Percentiles rank a stretch among this genome's conserved stretches.
phyloP scores from a whole-genome alignment of 2,113 vertebrate species.

The Lasiurus borealis region DNA sequence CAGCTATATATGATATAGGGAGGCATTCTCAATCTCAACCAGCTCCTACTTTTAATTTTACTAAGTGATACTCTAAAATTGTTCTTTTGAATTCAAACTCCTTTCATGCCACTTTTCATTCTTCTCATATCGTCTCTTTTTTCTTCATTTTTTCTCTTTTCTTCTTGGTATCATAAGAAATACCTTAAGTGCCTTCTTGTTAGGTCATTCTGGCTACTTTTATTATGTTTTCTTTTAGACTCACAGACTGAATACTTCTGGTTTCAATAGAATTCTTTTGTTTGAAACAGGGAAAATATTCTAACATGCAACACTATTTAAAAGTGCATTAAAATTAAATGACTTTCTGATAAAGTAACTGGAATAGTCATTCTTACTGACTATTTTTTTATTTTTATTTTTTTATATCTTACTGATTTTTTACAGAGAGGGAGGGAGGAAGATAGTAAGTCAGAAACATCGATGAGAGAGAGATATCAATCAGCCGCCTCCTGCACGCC shows the following conservation, averaged over 20 bases:
- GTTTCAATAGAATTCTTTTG: neutral
- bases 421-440: too few relatives aligned
- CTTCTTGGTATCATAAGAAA: neutral
- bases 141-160: constrained; percentile 11
- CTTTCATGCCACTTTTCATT: neutral
- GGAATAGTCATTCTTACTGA: neutral
- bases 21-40: neutral
- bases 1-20: neutral
- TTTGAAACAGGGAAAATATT: constrained; percentile 43
- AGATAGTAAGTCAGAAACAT: too few relatives aligned
- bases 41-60: constrained; percentile 28
- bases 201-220: neutral
- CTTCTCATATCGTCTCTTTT: neutral
- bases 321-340: constrained; percentile 35
- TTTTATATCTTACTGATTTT: too few relatives aligned
- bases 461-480: too few relatives aligned
- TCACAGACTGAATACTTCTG: neutral
- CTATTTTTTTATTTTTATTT: neutral
- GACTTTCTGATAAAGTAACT: constrained; percentile 41
- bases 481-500: too few relatives aligned
- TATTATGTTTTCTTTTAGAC: constrained; percentile 34
- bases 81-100: constrained; percentile 8
- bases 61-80: neutral
- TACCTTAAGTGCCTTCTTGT: neutral
- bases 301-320: neutral